phyloP scores from a whole-genome alignment of 1,140 invertebrate species.

The Bilobella aurantiaca region DNA sequence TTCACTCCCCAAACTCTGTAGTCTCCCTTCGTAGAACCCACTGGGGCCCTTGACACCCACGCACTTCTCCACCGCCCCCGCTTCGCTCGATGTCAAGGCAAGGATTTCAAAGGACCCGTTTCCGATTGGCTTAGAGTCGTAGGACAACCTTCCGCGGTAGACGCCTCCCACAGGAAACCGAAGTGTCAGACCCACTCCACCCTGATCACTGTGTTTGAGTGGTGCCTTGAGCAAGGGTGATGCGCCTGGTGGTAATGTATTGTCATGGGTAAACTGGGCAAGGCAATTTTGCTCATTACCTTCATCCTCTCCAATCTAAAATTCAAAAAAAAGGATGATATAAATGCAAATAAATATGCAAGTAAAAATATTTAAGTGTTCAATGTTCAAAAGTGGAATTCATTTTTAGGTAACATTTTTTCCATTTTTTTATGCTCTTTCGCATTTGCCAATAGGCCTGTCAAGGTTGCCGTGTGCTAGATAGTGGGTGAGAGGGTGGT shows the following conservation, averaged over 20 bases:
- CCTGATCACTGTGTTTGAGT: too few species aligned
- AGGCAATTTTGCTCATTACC: constrained; percentile 21
- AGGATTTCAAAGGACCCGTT: constrained; percentile 90
- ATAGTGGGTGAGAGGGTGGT: too few species aligned
- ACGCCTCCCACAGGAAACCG: constrained; percentile 25
- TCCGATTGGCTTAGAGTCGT: constrained; percentile 62
- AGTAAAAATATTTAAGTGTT: too few species aligned
- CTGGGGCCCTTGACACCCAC: constrained; percentile 71
- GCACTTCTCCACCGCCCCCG: constrained; percentile 73
- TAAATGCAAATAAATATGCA: too few species aligned
- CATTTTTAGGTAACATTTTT: too few species aligned
- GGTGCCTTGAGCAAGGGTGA: too few species aligned
- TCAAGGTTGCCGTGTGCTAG: too few species aligned
- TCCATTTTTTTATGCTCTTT: too few species aligned
- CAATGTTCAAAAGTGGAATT: too few species aligned
- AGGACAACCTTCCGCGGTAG: constrained; percentile 46
- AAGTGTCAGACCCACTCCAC: constrained; percentile 19
- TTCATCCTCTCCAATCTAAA: constrained; percentile 21
- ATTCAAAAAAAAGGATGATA: background rate
- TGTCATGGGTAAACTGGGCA: constrained; percentile 30
- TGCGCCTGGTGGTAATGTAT: constrained; percentile 7
- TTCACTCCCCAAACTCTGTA: constrained; percentile 61
- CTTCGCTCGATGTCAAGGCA: constrained; percentile 63
- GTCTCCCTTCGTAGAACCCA: constrained; percentile 72
- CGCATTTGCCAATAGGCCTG: too few species aligned